A percentile compares a stretch with the other conserved stretches of the same genome.
phyloP scores from a whole-genome alignment of 2,113 vertebrate genomes.

The Setophaga coronata region DNA sequence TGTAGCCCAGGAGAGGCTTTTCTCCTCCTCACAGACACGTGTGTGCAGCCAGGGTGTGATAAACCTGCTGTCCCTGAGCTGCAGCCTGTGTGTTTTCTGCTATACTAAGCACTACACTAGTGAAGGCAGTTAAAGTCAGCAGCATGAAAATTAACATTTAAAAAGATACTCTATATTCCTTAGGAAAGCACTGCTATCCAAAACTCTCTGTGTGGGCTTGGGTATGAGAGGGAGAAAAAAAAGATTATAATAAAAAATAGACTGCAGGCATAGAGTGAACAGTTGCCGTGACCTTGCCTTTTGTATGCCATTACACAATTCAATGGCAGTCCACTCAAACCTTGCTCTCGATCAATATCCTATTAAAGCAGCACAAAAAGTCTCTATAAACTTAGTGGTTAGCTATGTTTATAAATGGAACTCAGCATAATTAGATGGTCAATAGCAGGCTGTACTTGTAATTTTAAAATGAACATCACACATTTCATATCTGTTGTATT shows the following conservation, averaged over 20 bases:
- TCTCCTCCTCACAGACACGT: not conserved
- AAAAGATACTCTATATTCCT: conserved; percentile 50
- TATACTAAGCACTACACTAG: conserved; percentile 11
- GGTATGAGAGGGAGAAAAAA: conserved; percentile 50
- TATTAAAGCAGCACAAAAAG: conserved; percentile 96
- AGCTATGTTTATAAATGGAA: conserved; percentile 92
- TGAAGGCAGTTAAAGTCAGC: conserved; percentile 45
- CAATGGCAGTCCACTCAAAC: conserved; percentile 93
- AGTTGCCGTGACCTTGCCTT: conserved; percentile 89
- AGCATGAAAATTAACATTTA: conserved; percentile 61
- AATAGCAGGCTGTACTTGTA: conserved; percentile 81
- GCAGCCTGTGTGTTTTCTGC: conserved; percentile 10
- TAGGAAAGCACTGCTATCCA: conserved; percentile 38
- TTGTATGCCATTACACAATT: conserved; percentile 93
- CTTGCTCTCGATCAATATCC: conserved; percentile 98
- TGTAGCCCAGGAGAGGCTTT: not conserved
- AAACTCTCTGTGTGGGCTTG: conserved; percentile 47
- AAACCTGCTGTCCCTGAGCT: not conserved
- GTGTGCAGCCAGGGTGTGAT: not conserved
- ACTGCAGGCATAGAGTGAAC: conserved; percentile 66
- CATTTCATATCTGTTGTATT: conserved; percentile 70
- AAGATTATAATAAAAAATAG: conserved; percentile 76
- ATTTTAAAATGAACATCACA: conserved; percentile 82
- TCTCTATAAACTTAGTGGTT: conserved; percentile 91
- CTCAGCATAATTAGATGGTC: conserved; percentile 88